Base-by-base conservation (phyloP, 2,797 vertebrate genomes). In the Cynopterus sphinx region DNA sequence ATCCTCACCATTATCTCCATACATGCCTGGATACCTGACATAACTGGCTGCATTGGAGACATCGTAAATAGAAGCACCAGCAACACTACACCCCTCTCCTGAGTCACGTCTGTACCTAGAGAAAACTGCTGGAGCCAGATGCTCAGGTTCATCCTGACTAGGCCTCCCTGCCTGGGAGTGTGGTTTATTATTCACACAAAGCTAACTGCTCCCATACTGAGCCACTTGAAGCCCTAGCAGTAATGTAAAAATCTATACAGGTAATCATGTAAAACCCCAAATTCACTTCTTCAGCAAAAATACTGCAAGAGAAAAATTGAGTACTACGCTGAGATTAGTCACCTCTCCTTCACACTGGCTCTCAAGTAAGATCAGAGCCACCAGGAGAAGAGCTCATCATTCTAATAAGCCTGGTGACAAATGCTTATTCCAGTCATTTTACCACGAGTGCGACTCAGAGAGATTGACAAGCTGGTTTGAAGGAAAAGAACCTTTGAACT, bases 61-160 rank as follows among this genome's bases (percentile, higher is more conserved):
- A 49, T 59, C 92, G 71, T 39, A 95, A 93, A 79, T 63, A 85
- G 4, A 96, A 96, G 85, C 68, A 90, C 85, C 51, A 85, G 67
- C 78, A 96, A 87, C 49, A 70, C 75, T 90, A 53, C 19, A 0
- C 67, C 71, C 61, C n/a, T 94, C 82, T 93, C n/a, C 87, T 79
- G 57, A 85, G 90, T 96, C 83, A 0, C 92, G 85, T 68, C 91
- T 95, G 22, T 90, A 78, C 87, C 96, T 93, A 73, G n/a, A 97
- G 91, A 33, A 78, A 75, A 61, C 8, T 90, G 28, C 31, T 1
- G 10, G 73, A 82, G 33, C 92, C 88, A 67, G 78, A 28, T 57
- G 13, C 67, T 67, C 70, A 17, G 46, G 77, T 88, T 96, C 85
- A 41, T 95, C 94, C 70, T 97, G 95, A 96, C 90, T 81, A 77